These are phyloP conservation scores for Stichodactyla helianthus DNA, from an alignment of 64 coral and sea anemone species.

Conservation along the genomic window DNA sequence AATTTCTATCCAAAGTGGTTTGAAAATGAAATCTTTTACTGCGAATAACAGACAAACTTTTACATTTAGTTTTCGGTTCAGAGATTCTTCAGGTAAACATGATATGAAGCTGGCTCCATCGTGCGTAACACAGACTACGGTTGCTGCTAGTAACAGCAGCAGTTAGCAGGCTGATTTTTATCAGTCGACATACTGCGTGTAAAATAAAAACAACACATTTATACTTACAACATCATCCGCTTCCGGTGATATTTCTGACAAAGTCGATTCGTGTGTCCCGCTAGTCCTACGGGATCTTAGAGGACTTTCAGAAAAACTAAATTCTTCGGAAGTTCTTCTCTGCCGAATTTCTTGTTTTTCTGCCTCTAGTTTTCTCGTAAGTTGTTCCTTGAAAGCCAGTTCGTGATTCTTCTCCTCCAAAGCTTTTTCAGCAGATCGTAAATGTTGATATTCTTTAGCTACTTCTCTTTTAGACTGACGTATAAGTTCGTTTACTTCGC, in stretches of 20 bases:
- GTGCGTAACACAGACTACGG: constrained; percentile 17
- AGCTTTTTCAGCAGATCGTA: constrained; percentile 67
- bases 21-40: background rate
- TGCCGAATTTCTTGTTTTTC: constrained; percentile 80
- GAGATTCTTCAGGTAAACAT: background rate
- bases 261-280: constrained; percentile 17
- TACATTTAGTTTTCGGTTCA: background rate
- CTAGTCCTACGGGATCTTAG: background rate
- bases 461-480: constrained; percentile 81
- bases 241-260: constrained; percentile 36
- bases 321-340: constrained; percentile 41
- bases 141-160: constrained; percentile 7
- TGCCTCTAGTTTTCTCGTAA: constrained; percentile 80
- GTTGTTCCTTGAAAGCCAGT: constrained; percentile 84
- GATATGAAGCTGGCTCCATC: background rate
- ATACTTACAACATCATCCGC: constrained; percentile 19
- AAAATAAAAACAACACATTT: constrained; percentile 6
- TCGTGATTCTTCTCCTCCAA: constrained; percentile 92
- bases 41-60: background rate
- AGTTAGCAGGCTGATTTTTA: background rate
- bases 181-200: background rate
- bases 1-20: background rate
- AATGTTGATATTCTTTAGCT: constrained; percentile 78
- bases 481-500: constrained; percentile 66
- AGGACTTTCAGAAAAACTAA: constrained; percentile 17